Percentiles rank a stretch among this genome's conserved stretches.
These are phyloP conservation scores for Chaetogeoica ovagalla DNA, from an alignment of 2,888 invertebrate species.

Conservation along the genomic window DNA sequence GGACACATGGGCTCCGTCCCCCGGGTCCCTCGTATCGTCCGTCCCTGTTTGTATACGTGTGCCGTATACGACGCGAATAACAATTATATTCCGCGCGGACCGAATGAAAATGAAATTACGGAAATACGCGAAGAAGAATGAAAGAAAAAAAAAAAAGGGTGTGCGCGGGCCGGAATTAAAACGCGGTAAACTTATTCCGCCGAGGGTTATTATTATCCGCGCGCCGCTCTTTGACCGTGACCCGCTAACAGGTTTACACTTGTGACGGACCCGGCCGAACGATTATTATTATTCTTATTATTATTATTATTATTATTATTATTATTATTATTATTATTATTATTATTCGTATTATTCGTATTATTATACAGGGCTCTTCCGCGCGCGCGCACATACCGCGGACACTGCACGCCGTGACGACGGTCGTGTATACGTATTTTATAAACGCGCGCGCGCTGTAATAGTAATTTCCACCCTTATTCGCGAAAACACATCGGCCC, in stretches of 20 bases:
- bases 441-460: background rate
- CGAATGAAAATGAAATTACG: slow-evolving; percentile 31
- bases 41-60: too few species aligned
- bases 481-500: slow-evolving; percentile 25
- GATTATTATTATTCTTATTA: too few species aligned
- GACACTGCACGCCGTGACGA: background rate
- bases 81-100: background rate
- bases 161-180: slow-evolving; percentile 25
- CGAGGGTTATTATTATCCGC: slow-evolving; percentile 15
- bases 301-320: too few species aligned
- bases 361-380: too few species aligned
- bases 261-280: slow-evolving; percentile 20
- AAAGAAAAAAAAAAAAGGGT: background rate
- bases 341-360: too few species aligned
- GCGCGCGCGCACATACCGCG: too few species aligned
- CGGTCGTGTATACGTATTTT: too few species aligned
- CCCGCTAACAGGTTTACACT: slow-evolving; percentile 49
- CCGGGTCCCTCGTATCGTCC: too few species aligned
- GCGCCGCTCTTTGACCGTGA: slow-evolving; percentile 49
- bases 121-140: background rate
- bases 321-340: too few species aligned
- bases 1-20: too few species aligned
- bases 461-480: slow-evolving; percentile 45
- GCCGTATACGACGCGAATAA: background rate
- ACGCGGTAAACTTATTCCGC: slow-evolving; percentile 18